phyloP scores from a whole-genome alignment of 1,140 invertebrate genomes.

The Tribolium castaneum region DNA sequence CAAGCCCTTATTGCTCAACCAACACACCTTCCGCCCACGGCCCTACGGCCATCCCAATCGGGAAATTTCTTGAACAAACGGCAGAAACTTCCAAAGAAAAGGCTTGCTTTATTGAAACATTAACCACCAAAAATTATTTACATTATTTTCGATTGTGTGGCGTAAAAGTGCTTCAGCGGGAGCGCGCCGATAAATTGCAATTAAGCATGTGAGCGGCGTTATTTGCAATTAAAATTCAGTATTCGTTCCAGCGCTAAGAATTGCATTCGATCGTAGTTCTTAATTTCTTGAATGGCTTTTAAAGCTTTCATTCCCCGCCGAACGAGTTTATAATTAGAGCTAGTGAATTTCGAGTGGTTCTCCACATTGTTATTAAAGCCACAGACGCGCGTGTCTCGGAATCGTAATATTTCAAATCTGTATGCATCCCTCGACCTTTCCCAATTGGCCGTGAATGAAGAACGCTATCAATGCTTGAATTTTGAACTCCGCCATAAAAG shows the following conservation, averaged over 20 bases:
- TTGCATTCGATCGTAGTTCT: background rate
- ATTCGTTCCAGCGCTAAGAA: background rate
- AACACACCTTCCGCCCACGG: background rate
- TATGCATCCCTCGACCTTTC: constrained; percentile 52
- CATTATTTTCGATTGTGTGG: no score
- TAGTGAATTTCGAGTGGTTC: constrained; percentile 34
- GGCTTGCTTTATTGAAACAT: no score
- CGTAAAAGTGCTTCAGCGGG: no score
- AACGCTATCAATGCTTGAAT: constrained; percentile 46
- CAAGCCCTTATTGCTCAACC: background rate
- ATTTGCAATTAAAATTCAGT: background rate
- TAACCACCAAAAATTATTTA: no score
- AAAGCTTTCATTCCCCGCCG: background rate
- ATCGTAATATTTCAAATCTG: constrained; percentile 54
- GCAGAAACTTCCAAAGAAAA: background rate
- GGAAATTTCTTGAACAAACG: background rate
- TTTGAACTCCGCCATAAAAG: constrained; percentile 41
- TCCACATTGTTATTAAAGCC: constrained; percentile 52
- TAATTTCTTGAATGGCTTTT: constrained; percentile 23
- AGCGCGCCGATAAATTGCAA: no score
- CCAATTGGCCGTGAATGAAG: constrained; percentile 54
- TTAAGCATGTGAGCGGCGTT: no score
- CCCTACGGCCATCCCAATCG: background rate
- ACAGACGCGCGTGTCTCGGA: constrained; percentile 44
- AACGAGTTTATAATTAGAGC: constrained; percentile 33